Percentiles rank a stretch among this genome's conserved stretches.
These are phyloP conservation scores for Pachypeltis micranthus DNA, from an alignment of 1,140 invertebrate genomes.

Conservation along the genomic window DNA sequence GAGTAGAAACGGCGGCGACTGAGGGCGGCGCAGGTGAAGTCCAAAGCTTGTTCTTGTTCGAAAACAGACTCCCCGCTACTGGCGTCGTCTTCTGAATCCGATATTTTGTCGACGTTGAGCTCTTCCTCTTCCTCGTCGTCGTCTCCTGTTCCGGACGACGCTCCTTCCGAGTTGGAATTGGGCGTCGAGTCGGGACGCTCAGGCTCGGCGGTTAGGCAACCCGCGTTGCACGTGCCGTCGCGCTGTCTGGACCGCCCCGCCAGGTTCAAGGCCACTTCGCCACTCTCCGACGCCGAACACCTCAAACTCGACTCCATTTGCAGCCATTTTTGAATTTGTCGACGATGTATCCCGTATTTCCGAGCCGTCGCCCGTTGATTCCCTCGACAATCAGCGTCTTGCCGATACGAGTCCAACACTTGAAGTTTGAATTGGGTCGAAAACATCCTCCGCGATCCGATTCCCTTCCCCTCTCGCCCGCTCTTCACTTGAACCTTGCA, in stretches of 20 bases:
- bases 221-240: conserved; percentile 33
- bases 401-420: conserved; percentile 70
- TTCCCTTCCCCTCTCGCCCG: conserved; percentile 38
- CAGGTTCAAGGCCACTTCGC: conserved; percentile 39
- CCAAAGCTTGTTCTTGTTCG: conserved; percentile 26
- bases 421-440: conserved; percentile 68
- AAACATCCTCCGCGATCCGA: conserved; percentile 69
- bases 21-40: conserved; percentile 29
- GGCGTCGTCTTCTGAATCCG: conserved; percentile 24
- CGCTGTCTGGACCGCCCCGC: conserved; percentile 37
- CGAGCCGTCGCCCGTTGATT: conserved; percentile 74
- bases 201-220: conserved; percentile 30
- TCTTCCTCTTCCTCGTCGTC: conserved; percentile 16
- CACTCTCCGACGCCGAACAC: conserved; percentile 33
- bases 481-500: conserved; percentile 35
- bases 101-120: conserved; percentile 23
- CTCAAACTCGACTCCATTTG: conserved; percentile 63
- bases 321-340: conserved; percentile 81
- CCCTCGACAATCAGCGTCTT: conserved; percentile 68
- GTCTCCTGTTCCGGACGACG: no score
- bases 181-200: conserved; percentile 6
- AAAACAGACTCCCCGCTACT: conserved; percentile 19
- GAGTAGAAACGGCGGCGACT: conserved; percentile 40
- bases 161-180: background rate
- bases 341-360: conserved; percentile 72